Conservation (phyloP, 2,113 vertebrate genomes). For the Henicopernis longicauda region DNA sequence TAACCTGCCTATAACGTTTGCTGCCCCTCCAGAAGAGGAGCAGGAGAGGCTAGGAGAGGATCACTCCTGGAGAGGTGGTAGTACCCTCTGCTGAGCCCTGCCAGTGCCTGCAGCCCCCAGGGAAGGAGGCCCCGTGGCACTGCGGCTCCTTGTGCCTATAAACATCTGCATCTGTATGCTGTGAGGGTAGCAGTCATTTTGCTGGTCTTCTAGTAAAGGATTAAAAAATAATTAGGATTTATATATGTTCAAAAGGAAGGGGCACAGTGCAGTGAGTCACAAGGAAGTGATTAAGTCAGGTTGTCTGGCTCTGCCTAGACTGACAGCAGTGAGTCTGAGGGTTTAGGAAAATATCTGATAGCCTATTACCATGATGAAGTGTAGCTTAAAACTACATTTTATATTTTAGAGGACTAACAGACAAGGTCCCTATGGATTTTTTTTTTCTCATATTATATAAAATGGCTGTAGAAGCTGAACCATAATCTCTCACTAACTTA, state of each 20-base stretch:
- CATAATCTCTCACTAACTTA: conserved; percentile 62
- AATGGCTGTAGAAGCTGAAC: conserved; percentile 50
- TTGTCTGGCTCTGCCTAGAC: conserved; percentile 38
- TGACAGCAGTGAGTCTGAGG: conserved; percentile 25
- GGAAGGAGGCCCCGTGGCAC: background rate
- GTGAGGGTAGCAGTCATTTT: background rate
- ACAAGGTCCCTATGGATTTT: conserved; percentile 43
- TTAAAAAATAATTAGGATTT: conserved; percentile 63
- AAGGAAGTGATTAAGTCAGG: conserved; percentile 28
- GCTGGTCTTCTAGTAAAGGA: conserved; percentile 24
- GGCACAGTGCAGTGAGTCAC: background rate
- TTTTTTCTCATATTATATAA: conserved; percentile 49
- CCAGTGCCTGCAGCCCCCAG: accelerated
- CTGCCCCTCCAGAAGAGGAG: background rate
- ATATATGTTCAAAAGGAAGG: conserved; percentile 42
- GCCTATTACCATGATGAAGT: conserved; percentile 62
- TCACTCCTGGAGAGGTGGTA: background rate
- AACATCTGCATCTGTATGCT: background rate
- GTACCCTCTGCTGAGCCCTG: background rate
- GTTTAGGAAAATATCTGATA: conserved; percentile 38
- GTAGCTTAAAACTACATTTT: conserved; percentile 62
- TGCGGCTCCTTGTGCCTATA: background rate
- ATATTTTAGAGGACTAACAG: conserved; percentile 60
- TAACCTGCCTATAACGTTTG: accelerated
- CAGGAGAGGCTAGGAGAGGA: background rate